Evolutionary conservation across 1,140 invertebrate genomes (phyloP).

Genomic region (Cheumatopsyche charites): DNA sequence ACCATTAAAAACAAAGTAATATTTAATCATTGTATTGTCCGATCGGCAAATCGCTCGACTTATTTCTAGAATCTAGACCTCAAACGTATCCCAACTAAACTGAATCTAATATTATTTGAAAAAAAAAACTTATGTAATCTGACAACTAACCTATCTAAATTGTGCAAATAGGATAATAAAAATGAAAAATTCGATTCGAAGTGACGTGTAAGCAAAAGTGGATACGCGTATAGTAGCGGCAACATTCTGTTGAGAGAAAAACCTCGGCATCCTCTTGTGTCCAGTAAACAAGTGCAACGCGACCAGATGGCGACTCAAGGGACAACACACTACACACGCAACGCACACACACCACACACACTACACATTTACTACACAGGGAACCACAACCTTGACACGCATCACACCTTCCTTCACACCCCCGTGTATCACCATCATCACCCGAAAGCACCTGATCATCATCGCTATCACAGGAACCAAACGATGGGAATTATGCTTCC

Average conservation of each 20-base stretch:
- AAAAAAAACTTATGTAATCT: too few species aligned
- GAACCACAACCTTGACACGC: not conserved
- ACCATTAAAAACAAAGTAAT: too few species aligned
- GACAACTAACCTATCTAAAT: too few species aligned
- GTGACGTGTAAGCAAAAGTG: not conserved
- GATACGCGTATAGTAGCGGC: constrained; percentile 21
- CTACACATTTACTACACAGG: not conserved
- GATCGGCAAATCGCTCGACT: too few species aligned
- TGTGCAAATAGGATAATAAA: not conserved
- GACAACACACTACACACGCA: not conserved
- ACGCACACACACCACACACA: not conserved
- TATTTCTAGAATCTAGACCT: too few species aligned
- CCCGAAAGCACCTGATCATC: too few species aligned
- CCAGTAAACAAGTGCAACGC: constrained; percentile 42
- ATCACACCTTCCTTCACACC: not conserved
- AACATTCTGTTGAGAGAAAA: constrained; percentile 46
- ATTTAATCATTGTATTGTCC: too few species aligned
- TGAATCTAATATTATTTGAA: too few species aligned
- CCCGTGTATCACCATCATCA: too few species aligned
- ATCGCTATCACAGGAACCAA: too few species aligned
- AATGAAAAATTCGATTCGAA: not conserved
- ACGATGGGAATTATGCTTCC: too few species aligned
- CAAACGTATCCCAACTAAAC: too few species aligned
- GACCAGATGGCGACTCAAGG: constrained; percentile 32
- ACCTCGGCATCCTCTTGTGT: constrained; percentile 35